These are phyloP conservation scores for Limulus polyphemus DNA, from an alignment of 2,888 invertebrate species.

Conservation along the genomic window DNA sequence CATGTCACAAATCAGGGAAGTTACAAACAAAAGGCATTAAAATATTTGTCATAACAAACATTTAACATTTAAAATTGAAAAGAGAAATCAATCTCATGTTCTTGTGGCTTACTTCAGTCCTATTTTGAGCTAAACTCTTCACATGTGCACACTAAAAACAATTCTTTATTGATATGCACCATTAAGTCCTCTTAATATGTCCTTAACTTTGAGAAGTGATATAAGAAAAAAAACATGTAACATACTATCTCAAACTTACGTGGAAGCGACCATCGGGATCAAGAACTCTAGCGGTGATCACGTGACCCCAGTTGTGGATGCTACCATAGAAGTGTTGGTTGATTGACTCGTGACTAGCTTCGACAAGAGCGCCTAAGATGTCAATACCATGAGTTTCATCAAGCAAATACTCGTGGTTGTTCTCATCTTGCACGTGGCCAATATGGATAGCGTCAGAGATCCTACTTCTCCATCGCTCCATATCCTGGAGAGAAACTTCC, in stretches of 20 bases:
- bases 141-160: too few species aligned
- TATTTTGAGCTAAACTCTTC: too few species aligned
- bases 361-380: slow-evolving; percentile 63
- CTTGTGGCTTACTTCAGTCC: too few species aligned
- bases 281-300: slow-evolving; percentile 60
- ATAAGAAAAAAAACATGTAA: too few species aligned
- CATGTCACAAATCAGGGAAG: too few species aligned
- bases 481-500: slow-evolving; percentile 14
- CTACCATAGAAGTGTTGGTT: slow-evolving; percentile 45
- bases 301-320: slow-evolving; percentile 69
- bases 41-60: too few species aligned
- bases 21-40: too few species aligned
- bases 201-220: too few species aligned
- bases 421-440: slow-evolving; percentile 44
- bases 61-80: too few species aligned
- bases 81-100: too few species aligned
- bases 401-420: slow-evolving; percentile 45
- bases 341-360: slow-evolving; percentile 40
- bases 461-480: slow-evolving; percentile 62
- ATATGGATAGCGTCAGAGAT: slow-evolving; percentile 57
- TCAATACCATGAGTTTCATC: slow-evolving; percentile 61
- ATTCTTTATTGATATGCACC: too few species aligned
- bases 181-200: too few species aligned
- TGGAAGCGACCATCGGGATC: slow-evolving; percentile 64
- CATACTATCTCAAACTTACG: slow-evolving; percentile 38